phyloP scores from a whole-genome alignment of 2,888 invertebrate species.

The Drosophila parthenogenetica region DNA sequence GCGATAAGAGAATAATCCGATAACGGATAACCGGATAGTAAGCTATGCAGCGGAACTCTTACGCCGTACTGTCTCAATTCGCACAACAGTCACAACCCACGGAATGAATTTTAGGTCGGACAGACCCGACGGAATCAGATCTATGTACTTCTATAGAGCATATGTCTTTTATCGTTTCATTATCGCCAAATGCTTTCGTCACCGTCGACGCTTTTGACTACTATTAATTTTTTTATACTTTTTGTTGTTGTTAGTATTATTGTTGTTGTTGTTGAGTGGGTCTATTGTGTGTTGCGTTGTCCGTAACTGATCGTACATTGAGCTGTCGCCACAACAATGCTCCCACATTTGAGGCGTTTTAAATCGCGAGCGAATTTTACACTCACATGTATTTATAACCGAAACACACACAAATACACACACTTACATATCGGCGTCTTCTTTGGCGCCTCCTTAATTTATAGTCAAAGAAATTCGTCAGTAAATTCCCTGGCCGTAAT shows the following conservation, averaged over 20 bases:
- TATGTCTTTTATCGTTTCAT: constrained; percentile 76
- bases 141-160: constrained; percentile 12
- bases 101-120: constrained; percentile 12
- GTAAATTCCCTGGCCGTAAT: constrained; percentile 37
- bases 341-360: constrained; percentile 56
- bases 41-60: constrained; percentile 33
- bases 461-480: constrained; percentile 52
- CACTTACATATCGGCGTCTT: neutral
- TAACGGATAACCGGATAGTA: constrained; percentile 32
- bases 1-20: constrained; percentile 35
- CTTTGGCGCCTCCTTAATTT: constrained; percentile 29
- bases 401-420: constrained; percentile 3
- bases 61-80: constrained; percentile 34
- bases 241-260: constrained; percentile 29
- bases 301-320: constrained; percentile 59
- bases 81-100: constrained; percentile 18
- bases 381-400: constrained; percentile 6
- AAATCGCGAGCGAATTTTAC: constrained; percentile 50
- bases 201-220: constrained; percentile 55
- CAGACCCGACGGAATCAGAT: constrained; percentile 15
- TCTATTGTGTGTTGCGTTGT: constrained; percentile 55
- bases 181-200: constrained; percentile 76
- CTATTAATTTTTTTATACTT: constrained; percentile 39
- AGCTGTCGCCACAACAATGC: constrained; percentile 56
- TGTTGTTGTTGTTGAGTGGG: constrained; percentile 30